Evolutionary conservation across 2,113 vertebrate species (phyloP).

Genomic region (Xenopus laevis): DNA sequence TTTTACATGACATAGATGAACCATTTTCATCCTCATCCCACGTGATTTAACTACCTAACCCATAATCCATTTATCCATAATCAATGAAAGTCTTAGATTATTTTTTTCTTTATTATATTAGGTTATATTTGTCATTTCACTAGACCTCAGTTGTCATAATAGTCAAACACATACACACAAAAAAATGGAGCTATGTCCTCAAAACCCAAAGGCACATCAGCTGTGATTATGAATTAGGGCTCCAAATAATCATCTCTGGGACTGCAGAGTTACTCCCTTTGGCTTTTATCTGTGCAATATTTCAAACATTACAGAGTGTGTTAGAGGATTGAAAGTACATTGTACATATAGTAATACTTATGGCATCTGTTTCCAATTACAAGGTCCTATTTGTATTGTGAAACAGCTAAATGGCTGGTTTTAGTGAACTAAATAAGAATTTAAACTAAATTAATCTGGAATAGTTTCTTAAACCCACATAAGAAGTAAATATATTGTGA

Average conservation of each 20-base stretch:
- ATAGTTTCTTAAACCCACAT: not conserved
- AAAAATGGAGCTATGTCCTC: not conserved
- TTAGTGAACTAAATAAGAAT: conserved; percentile 19
- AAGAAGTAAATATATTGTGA: not conserved
- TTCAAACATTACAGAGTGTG: conserved; percentile 15
- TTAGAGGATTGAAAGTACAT: not conserved
- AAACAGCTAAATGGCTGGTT: conserved; percentile 11
- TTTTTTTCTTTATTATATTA: conserved; percentile 6
- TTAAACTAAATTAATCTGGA: conserved; percentile 4
- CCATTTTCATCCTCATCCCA: too few species aligned
- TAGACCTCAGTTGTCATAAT: not conserved
- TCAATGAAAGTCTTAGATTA: not conserved
- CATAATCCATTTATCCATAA: not conserved
- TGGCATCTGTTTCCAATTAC: conserved; percentile 25
- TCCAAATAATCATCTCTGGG: not conserved
- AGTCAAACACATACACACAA: not conserved
- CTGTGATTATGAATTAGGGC: not conserved
- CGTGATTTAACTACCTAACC: too few species aligned
- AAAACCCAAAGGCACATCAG: not conserved
- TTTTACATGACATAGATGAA: too few species aligned
- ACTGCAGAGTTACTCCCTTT: conserved; percentile 17
- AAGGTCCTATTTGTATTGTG: not conserved
- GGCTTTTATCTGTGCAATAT: conserved; percentile 1
- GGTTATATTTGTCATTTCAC: conserved; percentile 5
- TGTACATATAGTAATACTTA: not conserved